Evolutionary conservation across 2,797 vertebrate genomes (phyloP), one percentile per base, ranked within the genome.

Genomic region (Pyrocephalus nanus): DNA sequence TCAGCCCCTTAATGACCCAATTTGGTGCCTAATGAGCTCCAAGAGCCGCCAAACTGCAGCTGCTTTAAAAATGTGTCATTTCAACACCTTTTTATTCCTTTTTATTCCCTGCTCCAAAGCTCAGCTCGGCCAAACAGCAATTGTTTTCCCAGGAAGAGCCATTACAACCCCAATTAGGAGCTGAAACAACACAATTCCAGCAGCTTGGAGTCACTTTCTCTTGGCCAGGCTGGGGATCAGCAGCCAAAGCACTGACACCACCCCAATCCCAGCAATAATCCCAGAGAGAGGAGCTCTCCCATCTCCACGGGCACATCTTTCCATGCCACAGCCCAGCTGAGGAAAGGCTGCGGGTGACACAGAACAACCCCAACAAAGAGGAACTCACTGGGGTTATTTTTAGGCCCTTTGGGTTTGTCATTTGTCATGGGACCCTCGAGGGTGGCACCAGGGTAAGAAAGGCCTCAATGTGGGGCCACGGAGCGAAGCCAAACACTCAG

Each of bases 401-500:
- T 51, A 90, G 93, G 27, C 51, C 62, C 76, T 57, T n/a, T 1
- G 9, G 88, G 42, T 84, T 88, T 91, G 72, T 51, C 47, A 4
- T 75, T 90, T 61, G 78, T 69, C 93, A 88, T 8, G 27, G 89
- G 81, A 66, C 29, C 71, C 87, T 9, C 0, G 13, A 13, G 1
- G 55, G 72, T 6, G 21, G 72, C 13, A 57, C 15, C 8, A 26
- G 65, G 65, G 2, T 23, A 84, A 95, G 90, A 95, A 96, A 94
- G 90, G 82, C 86, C 58, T 48, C 92, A 86, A 29, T 94, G 93
- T 90, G 79, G 11, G 57, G 58, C 66, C 89, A 36, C 2, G 22
- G 80, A 85, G 90, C 17, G 43, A 47, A 94, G 91, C 91, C 91
- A 90, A 95, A 9, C 85, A 10, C 34, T n/a, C 6, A 62, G 47